These are phyloP conservation scores for Bombus affinis DNA, from an alignment of 1,140 invertebrate genomes.

Conservation along the genomic window DNA sequence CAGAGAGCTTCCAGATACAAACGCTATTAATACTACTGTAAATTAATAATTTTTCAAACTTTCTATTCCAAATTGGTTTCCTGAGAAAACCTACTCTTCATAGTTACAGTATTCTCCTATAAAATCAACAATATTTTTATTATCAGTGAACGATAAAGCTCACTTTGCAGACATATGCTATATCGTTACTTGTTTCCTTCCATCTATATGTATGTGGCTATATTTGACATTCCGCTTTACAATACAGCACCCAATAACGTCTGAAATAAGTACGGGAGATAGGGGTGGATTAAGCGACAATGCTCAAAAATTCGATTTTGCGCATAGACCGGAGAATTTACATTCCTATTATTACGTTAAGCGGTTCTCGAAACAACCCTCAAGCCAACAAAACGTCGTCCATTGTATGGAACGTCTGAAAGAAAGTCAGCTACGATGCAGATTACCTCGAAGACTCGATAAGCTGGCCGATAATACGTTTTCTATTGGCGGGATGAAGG, in stretches of 20 bases:
- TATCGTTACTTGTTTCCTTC: background rate
- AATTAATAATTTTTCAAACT: background rate
- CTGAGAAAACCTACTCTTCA: background rate
- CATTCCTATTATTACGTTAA: conserved; percentile 31
- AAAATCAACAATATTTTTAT: too few relatives aligned
- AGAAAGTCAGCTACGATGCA: background rate
- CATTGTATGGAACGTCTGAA: conserved; percentile 19
- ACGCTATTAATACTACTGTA: background rate
- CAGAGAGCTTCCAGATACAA: background rate
- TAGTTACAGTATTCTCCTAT: too few relatives aligned
- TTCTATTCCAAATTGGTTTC: background rate
- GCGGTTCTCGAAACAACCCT: background rate
- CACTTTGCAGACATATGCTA: background rate
- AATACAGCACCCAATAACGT: background rate
- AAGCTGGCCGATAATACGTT: conserved; percentile 43
- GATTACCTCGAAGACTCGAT: conserved; percentile 32
- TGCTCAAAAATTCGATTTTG: background rate
- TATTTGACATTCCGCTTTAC: too few relatives aligned
- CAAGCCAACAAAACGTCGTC: background rate
- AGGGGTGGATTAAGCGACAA: background rate
- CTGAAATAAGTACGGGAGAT: background rate
- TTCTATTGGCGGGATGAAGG: conserved; percentile 29
- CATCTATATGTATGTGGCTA: background rate
- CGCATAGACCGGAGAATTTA: background rate
- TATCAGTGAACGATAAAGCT: background rate